phyloP scores from a whole-genome alignment of 2,113 vertebrate genomes.

The Hoplias malabaricus region DNA sequence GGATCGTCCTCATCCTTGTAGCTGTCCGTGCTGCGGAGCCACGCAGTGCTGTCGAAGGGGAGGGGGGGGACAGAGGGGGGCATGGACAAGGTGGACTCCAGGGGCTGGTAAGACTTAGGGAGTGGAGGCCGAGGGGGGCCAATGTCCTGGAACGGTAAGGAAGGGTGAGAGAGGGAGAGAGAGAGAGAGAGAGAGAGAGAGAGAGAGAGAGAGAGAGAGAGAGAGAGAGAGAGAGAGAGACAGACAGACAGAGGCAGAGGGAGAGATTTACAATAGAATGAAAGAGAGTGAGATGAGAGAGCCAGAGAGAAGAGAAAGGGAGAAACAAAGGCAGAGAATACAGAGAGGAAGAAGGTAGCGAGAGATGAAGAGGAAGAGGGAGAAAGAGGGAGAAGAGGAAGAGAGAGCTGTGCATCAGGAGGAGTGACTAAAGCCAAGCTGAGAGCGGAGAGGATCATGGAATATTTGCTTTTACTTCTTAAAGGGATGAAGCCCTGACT shows the following conservation, averaged over 20 bases:
- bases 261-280: conserved; percentile 56
- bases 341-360: not conserved
- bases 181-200: conserved; percentile 24
- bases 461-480: conserved; percentile 8
- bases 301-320: conserved; percentile 47
- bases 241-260: conserved; percentile 35
- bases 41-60: conserved; percentile 85
- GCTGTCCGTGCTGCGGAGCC: conserved; percentile 84
- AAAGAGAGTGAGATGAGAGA: conserved; percentile 47
- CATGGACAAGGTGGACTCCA: conserved; percentile 83
- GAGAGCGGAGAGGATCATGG: conserved; percentile 57
- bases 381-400: conserved; percentile 44
- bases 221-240: not conserved
- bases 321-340: too few species aligned
- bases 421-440: conserved; percentile 60
- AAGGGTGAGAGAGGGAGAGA: conserved; percentile 66
- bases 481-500: conserved; percentile 28
- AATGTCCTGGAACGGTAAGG: conserved; percentile 78
- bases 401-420: conserved; percentile 62
- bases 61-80: conserved; percentile 73
- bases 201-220: conserved; percentile 57
- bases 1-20: conserved; percentile 73
- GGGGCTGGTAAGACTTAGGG: conserved; percentile 91
- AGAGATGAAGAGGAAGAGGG: conserved; percentile 10
- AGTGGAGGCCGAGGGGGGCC: conserved; percentile 94